A percentile compares a stretch with the other conserved stretches of the same genome.
phyloP scores from a whole-genome alignment of 64 coral and sea anemone species.

The Anthopleura sola region DNA sequence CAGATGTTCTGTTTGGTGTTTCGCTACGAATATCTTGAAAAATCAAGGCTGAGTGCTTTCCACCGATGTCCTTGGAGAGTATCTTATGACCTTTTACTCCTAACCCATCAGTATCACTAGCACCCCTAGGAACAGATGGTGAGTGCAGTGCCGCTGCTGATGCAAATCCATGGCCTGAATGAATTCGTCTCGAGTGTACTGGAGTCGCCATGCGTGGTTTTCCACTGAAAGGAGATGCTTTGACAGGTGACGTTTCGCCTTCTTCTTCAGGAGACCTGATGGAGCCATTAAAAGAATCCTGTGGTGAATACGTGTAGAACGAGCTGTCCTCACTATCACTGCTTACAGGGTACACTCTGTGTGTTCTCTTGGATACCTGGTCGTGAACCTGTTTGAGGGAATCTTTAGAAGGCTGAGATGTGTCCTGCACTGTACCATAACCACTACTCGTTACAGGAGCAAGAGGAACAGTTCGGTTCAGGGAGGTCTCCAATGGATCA shows the following conservation, averaged over 20 bases:
- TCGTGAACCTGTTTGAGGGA: constrained; percentile 77
- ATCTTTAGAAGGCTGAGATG: constrained; percentile 54
- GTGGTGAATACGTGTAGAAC: constrained; percentile 58
- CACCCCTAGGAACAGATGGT: background rate
- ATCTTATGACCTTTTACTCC: constrained; percentile 69
- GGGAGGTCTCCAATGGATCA: constrained; percentile 55
- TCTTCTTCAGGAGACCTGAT: background rate
- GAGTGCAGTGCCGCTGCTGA: background rate
- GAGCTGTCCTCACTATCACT: constrained; percentile 67
- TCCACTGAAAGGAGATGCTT: constrained; percentile 79
- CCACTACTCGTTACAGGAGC: constrained; percentile 60
- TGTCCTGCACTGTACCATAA: constrained; percentile 4
- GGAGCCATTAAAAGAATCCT: constrained; percentile 18
- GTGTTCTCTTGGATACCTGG: constrained; percentile 61
- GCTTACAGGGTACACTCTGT: constrained; percentile 70
- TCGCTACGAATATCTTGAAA: background rate
- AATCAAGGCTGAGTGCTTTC: background rate
- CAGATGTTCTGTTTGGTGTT: constrained; percentile 36
- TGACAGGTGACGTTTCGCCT: constrained; percentile 5
- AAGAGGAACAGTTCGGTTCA: constrained; percentile 60
- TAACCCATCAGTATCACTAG: constrained; percentile 12
- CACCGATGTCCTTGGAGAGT: constrained; percentile 11
- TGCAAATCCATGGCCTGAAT: constrained; percentile 5
- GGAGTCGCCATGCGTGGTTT: constrained; percentile 92
- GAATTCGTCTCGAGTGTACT: constrained; percentile 37